Conservation (phyloP, 1,140 invertebrate species). For the Sycophaga agraensis region DNA sequence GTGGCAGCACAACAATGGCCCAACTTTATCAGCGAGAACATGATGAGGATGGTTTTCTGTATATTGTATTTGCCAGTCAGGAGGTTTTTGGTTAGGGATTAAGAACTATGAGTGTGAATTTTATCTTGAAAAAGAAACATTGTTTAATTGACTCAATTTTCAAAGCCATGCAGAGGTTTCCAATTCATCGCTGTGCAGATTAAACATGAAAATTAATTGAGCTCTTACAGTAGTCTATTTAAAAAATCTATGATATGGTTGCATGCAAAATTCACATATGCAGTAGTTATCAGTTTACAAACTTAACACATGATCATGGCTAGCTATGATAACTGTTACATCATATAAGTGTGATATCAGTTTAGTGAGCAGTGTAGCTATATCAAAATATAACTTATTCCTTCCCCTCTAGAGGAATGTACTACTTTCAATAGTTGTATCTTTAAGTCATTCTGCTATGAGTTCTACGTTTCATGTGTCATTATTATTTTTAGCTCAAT, state of each 20-base stretch:
- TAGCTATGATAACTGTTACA: no score
- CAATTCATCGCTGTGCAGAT: no score
- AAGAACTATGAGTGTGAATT: not conserved
- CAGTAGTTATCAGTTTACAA: no score
- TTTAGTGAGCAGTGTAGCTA: not conserved
- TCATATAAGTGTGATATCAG: no score
- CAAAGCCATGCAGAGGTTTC: no score
- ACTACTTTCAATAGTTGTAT: conserved; percentile 1
- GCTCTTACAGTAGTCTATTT: no score
- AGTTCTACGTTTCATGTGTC: not conserved
- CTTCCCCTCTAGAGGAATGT: conserved; percentile 4
- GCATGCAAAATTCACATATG: no score
- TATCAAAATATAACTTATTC: conserved; percentile 14
- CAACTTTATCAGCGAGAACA: conserved; percentile 76
- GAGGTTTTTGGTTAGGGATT: conserved; percentile 73
- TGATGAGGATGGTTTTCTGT: conserved; percentile 80
- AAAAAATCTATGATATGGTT: no score
- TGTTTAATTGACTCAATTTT: no score
- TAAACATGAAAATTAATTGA: no score
- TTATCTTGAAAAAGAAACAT: no score
- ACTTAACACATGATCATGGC: no score
- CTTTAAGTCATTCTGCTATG: not conserved
- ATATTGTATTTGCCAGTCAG: conserved; percentile 84
- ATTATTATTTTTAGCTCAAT: not conserved
- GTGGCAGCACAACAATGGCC: conserved; percentile 75